These are phyloP conservation scores for Eutrigla gurnardus DNA, from an alignment of 2,797 vertebrate genomes.

Conservation along the genomic window DNA sequence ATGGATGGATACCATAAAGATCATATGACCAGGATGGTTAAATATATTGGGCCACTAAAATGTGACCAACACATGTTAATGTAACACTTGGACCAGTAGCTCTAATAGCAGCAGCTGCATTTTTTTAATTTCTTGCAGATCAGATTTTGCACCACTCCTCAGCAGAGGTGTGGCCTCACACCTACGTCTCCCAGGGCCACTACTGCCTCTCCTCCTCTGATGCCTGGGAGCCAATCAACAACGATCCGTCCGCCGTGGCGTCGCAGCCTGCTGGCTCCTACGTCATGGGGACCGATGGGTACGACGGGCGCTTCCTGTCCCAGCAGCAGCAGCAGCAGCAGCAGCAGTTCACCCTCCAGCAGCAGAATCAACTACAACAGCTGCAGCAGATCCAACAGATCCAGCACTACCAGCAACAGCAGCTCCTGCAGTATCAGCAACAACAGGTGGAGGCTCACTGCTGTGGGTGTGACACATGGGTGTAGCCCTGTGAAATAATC, in stretches of 20 bases:
- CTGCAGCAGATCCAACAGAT: slow-evolving; percentile 90
- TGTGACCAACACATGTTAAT: background rate
- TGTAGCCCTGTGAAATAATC: background rate
- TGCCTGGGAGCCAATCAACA: slow-evolving; percentile 95
- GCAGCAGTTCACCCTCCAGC: slow-evolving; percentile 86
- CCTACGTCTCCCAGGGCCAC: slow-evolving; percentile 97
- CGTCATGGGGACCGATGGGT: slow-evolving; percentile 86
- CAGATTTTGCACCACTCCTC: slow-evolving; percentile 95
- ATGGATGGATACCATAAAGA: background rate
- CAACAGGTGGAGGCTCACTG: slow-evolving; percentile 75
- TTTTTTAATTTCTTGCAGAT: slow-evolving; percentile 74
- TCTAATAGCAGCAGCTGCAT: slow-evolving; percentile 32
- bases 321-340: slow-evolving; percentile 86
- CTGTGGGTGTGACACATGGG: slow-evolving; percentile 1
- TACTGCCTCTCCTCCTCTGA: slow-evolving; percentile 98
- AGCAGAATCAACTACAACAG: slow-evolving; percentile 89
- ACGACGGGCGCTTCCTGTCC: slow-evolving; percentile 90
- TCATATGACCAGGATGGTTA: slow-evolving; percentile 1
- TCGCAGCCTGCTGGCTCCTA: slow-evolving; percentile 93
- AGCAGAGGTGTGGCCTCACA: slow-evolving; percentile 97
- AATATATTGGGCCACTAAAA: background rate
- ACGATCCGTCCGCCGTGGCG: slow-evolving; percentile 92
- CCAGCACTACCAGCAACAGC: slow-evolving; percentile 88
- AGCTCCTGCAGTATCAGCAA: slow-evolving; percentile 87
- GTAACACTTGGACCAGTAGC: slow-evolving; percentile 1